Percentiles rank a stretch among this genome's conserved stretches.
Conservation (phyloP, 2,113 vertebrate species). For the Cyprinodon tularosa region DNA sequence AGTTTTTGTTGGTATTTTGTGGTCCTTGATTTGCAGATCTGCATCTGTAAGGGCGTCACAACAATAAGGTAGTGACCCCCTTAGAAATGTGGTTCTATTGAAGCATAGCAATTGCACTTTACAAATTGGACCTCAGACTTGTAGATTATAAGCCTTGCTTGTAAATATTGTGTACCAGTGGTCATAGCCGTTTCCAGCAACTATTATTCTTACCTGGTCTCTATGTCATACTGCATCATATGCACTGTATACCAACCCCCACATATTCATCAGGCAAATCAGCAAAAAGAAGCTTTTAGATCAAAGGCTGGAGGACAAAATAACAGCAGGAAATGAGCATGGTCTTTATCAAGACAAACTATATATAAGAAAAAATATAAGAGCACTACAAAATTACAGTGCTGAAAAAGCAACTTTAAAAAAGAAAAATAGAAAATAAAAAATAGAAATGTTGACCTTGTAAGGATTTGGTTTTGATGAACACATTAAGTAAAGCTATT, state of each 20-base stretch:
- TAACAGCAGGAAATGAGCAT: conserved; percentile 58
- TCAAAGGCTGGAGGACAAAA: conserved; percentile 62
- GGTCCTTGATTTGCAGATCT: conserved; percentile 10
- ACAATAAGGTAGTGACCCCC: background rate
- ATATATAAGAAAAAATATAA: background rate
- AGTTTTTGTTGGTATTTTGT: conserved; percentile 1
- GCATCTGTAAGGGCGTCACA: background rate
- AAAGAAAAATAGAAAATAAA: too few relatives aligned
- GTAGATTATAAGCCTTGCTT: conserved; percentile 26
- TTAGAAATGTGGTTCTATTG: background rate
- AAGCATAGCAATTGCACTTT: conserved; percentile 47
- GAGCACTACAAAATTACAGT: conserved; percentile 15
- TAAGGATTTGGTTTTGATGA: conserved; percentile 5
- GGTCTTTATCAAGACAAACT: conserved; percentile 51
- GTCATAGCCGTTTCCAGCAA: conserved; percentile 27
- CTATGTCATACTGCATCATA: background rate
- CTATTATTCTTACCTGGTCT: conserved; percentile 20
- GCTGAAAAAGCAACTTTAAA: background rate
- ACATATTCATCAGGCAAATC: conserved; percentile 42
- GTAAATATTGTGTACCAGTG: conserved; percentile 31
- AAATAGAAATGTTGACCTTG: conserved; percentile 5
- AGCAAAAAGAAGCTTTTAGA: conserved; percentile 47
- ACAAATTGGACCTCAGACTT: conserved; percentile 36
- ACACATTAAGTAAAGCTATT: background rate
- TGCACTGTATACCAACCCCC: conserved; percentile 4